Base-by-base conservation (phyloP, 2,888 invertebrate genomes). In the Alcis repandata region DNA sequence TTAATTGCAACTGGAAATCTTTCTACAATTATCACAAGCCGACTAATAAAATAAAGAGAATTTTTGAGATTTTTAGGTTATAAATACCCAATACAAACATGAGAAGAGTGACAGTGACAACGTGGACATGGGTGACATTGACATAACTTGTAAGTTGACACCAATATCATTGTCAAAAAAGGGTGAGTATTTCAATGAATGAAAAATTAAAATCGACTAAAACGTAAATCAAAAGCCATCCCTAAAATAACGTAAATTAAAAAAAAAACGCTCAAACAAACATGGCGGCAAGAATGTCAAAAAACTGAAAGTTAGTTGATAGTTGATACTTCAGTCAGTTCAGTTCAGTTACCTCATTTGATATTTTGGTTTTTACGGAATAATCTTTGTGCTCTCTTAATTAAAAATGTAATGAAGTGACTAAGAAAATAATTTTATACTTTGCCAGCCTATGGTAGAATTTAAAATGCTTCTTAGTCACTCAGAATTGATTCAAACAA, bases 401-500 rank as follows among this genome's bases (percentile, higher is more conserved):
- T 22, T 19, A 22, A 48, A 57, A 17, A 53, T 46, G 48, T 58
- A 66, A 54, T 38, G n/a, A 43, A 54, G 27, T 38, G 19, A 20
- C 32, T 54, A 46, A 15, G 19, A 51, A 46, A 51, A 60, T 52
- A 63, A 70, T 72, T 68, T 69, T 67, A 63, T 54, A 46, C 63
- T 63, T 58, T 67, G 53, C 61, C 61, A 49, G 51, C 51, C 11
- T 41, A 22, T 20, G 62, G 60, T 67, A 45, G 53, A 45, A 59
- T 49, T 60, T 68, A 60, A 67, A 63, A 71, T 70, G 68, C 69
- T 45, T 7, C 49, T 59, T 10, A 17, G 46, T 19, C 3, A 33
- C 15, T 59, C 10, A 17, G 27, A 27, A 27, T 27, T 27, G 27
- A 27, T 56, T 45, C 13, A 49, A 38, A 22, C 13, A 1, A 22